Base-by-base conservation (phyloP, 2,797 vertebrate genomes). In the Steatocranus sp. region DNA sequence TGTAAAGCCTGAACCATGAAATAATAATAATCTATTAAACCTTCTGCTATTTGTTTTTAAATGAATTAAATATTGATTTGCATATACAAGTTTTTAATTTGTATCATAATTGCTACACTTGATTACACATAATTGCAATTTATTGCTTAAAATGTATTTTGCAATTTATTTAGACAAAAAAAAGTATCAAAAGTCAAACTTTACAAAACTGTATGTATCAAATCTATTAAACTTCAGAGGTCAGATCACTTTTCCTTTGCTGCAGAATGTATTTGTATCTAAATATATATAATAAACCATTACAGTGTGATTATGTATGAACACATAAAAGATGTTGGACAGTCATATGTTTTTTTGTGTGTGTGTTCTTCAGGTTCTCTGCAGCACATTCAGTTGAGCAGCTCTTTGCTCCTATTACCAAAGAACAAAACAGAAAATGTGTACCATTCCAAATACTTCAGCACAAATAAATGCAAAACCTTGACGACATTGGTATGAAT, bases 401-500 rank as follows among this genome's bases (percentile, higher is more conserved):
- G 58, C 14, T 17, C 20, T 25, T 41, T 17, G n/a, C 20, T 68
- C 12, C 2, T 66, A 4, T 14, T 41, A 68, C 12, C 36, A 41
- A 68, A 68, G 20, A 41, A 41, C 36, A 68, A 41, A 41, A 41
- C 14, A 25, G 18, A 20, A 36, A 36, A 20, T 12, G 0, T 61
- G 32, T 11, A 32, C 27, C 5, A 11, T 61, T 61, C 58, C 11
- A 5, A 36, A 20, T 12, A 36, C 58, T n/a, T 61, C 0, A 0
- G 0, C 11, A 34, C 1, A 61, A 61, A n/a, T 34, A 7, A 30
- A 34, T n/a, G n/a, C 30, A 0, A 36, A 61, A 61, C 32, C 30
- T 61, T 61, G 32, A 12, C 1, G 1, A 61, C 0, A n/a, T 12
- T 36, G 56, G 25, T 46, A 46, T 27, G 11, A 27, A 70, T 70